phyloP scores from a whole-genome alignment of 2,113 vertebrate genomes.

The Notarius quadriscutis region DNA sequence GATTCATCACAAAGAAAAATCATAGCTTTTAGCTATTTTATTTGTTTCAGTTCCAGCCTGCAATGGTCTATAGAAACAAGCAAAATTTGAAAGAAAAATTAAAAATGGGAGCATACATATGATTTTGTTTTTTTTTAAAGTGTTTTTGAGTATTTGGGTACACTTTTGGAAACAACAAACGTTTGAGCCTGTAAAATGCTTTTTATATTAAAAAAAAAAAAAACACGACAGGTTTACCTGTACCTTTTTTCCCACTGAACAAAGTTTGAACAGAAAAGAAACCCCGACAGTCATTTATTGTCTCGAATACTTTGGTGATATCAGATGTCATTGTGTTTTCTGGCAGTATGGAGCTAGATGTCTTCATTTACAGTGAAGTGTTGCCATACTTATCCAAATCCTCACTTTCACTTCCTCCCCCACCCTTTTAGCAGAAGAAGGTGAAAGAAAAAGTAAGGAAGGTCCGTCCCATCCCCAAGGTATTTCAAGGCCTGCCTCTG shows the following conservation, averaged over 20 bases:
- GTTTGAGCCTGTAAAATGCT: not conserved
- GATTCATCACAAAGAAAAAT: not conserved
- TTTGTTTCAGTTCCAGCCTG: too few relatives aligned
- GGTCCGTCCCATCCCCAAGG: slow-evolving; percentile 79
- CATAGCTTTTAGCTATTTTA: too few relatives aligned
- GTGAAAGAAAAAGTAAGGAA: slow-evolving; percentile 85
- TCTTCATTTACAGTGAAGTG: slow-evolving; percentile 35
- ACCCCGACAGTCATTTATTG: not conserved
- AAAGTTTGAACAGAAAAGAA: not conserved
- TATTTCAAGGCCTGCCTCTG: slow-evolving; percentile 73
- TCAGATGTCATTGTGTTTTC: not conserved
- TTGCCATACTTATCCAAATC: slow-evolving; percentile 36
- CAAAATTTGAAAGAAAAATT: not conserved
- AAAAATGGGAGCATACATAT: not conserved
- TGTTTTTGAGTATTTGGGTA: not conserved
- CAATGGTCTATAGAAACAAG: not conserved
- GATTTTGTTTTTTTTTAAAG: not conserved
- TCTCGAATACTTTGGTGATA: not conserved
- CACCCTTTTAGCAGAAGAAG: slow-evolving; percentile 86
- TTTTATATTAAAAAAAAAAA: not conserved
- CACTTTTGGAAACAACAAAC: not conserved
- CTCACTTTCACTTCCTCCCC: slow-evolving; percentile 55
- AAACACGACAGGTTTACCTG: not conserved
- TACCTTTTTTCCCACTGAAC: not conserved
- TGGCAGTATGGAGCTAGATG: not conserved